Evolutionary conservation across 2,888 invertebrate genomes (phyloP).

Genomic region (Chrysolina americana): DNA sequence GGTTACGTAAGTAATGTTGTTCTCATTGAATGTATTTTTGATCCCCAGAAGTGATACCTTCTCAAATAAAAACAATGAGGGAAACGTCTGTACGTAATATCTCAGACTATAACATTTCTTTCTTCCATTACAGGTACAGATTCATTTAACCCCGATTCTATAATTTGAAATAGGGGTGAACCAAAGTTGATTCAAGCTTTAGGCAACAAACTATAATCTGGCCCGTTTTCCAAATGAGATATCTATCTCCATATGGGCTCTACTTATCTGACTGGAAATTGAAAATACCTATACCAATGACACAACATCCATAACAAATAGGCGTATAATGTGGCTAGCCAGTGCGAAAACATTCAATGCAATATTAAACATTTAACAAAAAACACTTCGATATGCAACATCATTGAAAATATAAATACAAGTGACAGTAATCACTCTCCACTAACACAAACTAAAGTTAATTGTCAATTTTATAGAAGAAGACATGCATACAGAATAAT

Average conservation of each 20-base stretch:
- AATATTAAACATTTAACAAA: slow-evolving; percentile 61
- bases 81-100: slow-evolving; percentile 1
- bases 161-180: neutral
- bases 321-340: slow-evolving; percentile 54
- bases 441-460: neutral
- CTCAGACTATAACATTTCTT: slow-evolving; percentile 45
- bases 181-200: neutral
- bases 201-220: neutral
- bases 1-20: neutral
- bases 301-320: slow-evolving; percentile 58
- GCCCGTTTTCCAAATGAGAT: neutral
- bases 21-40: slow-evolving; percentile 36
- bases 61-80: neutral
- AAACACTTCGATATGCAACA: slow-evolving; percentile 59
- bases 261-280: slow-evolving; percentile 8
- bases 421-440: neutral
- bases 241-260: neutral
- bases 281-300: slow-evolving; percentile 39
- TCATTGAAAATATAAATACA: slow-evolving; percentile 39
- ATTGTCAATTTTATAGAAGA: too few species aligned
- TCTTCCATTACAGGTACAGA: slow-evolving; percentile 45
- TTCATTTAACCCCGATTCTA: slow-evolving; percentile 3
- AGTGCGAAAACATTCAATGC: slow-evolving; percentile 61
- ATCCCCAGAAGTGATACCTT: neutral
- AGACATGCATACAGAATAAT: too few species aligned